Conservation (phyloP, 1,140 invertebrate species). For the Thaumatotibia leucotreta region DNA sequence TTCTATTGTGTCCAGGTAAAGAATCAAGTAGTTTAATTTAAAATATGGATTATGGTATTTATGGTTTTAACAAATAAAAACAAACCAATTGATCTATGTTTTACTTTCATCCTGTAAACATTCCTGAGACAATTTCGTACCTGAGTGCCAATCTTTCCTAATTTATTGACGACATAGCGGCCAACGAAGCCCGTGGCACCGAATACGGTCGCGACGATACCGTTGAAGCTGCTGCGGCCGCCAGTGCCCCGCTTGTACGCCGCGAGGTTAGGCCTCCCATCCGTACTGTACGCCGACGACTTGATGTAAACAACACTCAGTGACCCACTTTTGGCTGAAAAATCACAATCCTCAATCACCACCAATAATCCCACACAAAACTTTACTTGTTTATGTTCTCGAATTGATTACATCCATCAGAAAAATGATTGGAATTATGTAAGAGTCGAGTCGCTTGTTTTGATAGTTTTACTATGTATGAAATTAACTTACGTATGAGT, state of each 20-base stretch:
- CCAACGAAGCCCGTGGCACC: slow-evolving; percentile 94
- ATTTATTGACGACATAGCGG: slow-evolving; percentile 87
- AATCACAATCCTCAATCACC: neutral
- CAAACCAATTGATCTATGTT: too few relatives aligned
- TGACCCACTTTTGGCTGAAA: slow-evolving; percentile 54
- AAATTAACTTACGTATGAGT: slow-evolving; percentile 48
- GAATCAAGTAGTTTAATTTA: too few relatives aligned
- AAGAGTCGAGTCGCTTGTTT: slow-evolving; percentile 29
- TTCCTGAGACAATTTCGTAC: too few relatives aligned
- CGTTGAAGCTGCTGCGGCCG: slow-evolving; percentile 97
- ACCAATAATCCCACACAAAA: too few relatives aligned
- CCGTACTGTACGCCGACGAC: slow-evolving; percentile 52
- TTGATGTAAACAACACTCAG: slow-evolving; percentile 65
- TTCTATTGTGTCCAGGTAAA: too few relatives aligned
- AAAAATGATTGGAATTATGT: slow-evolving; percentile 38
- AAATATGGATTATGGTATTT: too few relatives aligned
- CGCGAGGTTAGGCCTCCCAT: slow-evolving; percentile 55
- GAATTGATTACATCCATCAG: neutral
- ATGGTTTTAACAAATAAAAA: too few relatives aligned
- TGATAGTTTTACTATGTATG: neutral
- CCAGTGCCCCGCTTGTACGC: slow-evolving; percentile 90
- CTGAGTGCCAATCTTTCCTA: slow-evolving; percentile 93
- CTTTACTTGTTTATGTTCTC: slow-evolving; percentile 1
- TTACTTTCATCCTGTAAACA: too few relatives aligned
- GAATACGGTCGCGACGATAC: slow-evolving; percentile 98